Base-by-base conservation (phyloP, 2,888 invertebrate species). In the Hermodice carunculata region DNA sequence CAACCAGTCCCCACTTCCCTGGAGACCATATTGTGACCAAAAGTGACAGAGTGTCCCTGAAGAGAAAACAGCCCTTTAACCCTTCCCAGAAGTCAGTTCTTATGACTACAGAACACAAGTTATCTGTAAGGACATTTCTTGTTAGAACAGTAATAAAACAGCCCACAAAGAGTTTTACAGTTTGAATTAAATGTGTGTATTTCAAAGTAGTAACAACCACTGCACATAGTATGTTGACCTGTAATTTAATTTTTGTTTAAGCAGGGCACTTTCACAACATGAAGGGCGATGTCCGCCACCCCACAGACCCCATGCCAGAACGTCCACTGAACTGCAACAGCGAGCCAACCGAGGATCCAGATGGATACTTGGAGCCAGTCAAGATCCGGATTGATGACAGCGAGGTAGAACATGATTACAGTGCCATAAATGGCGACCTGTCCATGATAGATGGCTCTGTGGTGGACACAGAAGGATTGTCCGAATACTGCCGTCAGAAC, bases 361-460 rank as follows among this genome's bases (percentile, higher is more conserved):
- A 56, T 24, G 70, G 63, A 29, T 72, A 72, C 57, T 56, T 72
- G 60, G 72, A 72, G 53, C 72, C 72, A 4, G 62, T 61, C 44
- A 51, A 34, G 8, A 42, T 68, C 31, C 56, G 67, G 11, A 32
- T 65, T 14, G 32, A 52, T 44, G 49, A 22, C 40, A 57, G 44
- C 24, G 52, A 53, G 31, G 61, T 37, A n/a, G 61, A 53, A 43
- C 34, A 40, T 4, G 56, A 56, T 19, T 51, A 60, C 31, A 34
- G 34, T 26, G 54, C 44, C 40, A 29, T 49, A 17, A 19, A 49
- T 4, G 78, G 78, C 1, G 81, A 82, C 29, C 70, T 82, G 6
- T 83, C 83, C 0, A 74, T 77, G 22, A 69, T 80, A 3, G 83
- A 84, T 52, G 80, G 80, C 48, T 84, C 84, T 1, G 75, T 82